Evolutionary conservation across 2,888 invertebrate species (phyloP), one percentile per base, ranked within the genome.

Genomic region (Drosophila acutilabella): DNA sequence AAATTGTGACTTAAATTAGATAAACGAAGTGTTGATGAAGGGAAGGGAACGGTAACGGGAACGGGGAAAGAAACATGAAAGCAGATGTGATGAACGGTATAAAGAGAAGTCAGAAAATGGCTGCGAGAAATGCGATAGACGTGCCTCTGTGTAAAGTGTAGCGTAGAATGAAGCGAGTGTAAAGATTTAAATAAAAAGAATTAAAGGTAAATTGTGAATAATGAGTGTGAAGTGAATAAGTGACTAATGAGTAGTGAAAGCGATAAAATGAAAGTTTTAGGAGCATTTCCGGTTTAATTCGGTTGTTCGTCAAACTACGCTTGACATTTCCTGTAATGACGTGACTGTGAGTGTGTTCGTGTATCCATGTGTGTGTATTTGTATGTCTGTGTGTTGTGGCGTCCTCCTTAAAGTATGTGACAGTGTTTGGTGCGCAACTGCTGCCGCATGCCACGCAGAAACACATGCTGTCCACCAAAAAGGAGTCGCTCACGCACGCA

Each of bases 51-150:
- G 26, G 26, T n/a, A n/a, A n/a, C n/a, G n/a, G 2, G 18, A 18
- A 18, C 20, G 20, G 20, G 30, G 30, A 30, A 2, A 30, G 30
- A 23, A 3, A 23, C 23, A 23, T 23, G 30, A 30, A 48, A 54
- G 47, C 11, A 16, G 18, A 33, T 16, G 58, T 30, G 50, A 30
- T 20, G 36, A 14, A 40, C 10, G 30, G 33, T 18, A 20, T 11
- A 7, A 20, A 16, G 57, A 57, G 58, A 64, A 69, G 40, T 56
- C 51, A 50, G 71, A 74, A 77, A 79, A 78, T 84, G 88, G 81
- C 89, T 86, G 81, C 79, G 88, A 88, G 88, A 88, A 88, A 88
- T 88, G 89, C 82, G 88, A 89, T 84, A 86, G 80, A 78, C 89
- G 89, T 88, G 89, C 88, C 75, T 80, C 68, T 71, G 82, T 85